A percentile compares a stretch with the other conserved stretches of the same genome.
Conservation (phyloP, 92 coral and sea anemone species). For the Isaurus tuberculatus region DNA sequence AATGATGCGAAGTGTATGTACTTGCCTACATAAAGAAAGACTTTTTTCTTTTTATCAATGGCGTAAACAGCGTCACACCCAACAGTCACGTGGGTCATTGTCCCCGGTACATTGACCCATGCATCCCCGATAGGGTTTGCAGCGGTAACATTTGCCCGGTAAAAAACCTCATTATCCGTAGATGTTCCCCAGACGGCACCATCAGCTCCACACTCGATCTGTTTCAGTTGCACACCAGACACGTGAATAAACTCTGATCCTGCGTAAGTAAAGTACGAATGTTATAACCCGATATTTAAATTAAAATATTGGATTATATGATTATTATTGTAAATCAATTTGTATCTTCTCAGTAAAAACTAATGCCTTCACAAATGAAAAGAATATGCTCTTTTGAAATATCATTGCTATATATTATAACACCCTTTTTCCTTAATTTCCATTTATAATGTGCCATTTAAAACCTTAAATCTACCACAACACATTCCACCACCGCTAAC, state of each 20-base stretch:
- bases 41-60: background rate
- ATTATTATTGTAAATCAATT: background rate
- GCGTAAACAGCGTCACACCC: conserved; percentile 16
- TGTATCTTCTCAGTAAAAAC: background rate
- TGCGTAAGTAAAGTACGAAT: background rate
- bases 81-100: conserved; percentile 18
- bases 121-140: conserved; percentile 12
- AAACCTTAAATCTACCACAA: no score
- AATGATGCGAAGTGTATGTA: background rate
- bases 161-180: background rate
- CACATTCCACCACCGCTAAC: no score
- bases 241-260: background rate
- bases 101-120: conserved; percentile 14
- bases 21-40: conserved; percentile 8
- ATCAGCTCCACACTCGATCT: conserved; percentile 13
- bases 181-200: conserved; percentile 24
- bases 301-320: background rate
- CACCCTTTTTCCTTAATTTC: no score
- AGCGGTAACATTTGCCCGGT: conserved; percentile 24
- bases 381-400: no score
- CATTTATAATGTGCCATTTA: no score
- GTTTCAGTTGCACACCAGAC: background rate
- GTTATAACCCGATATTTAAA: no score
- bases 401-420: no score
- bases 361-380: no score